Evolutionary conservation across 2,888 invertebrate genomes (phyloP).

Genomic region (Eustalomyia histrio): DNA sequence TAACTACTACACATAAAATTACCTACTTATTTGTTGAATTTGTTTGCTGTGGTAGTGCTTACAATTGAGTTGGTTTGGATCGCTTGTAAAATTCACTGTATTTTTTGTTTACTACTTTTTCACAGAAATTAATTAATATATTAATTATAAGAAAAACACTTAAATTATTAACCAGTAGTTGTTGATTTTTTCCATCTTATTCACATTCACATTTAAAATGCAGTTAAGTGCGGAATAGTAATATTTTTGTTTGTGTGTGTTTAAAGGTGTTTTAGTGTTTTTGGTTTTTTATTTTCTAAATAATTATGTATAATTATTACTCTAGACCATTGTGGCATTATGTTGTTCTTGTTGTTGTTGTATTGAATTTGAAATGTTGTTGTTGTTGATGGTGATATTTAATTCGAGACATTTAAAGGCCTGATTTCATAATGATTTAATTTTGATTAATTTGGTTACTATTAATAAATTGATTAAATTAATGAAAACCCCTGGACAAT

Average conservation of each 20-base stretch:
- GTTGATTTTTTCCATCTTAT: conserved; percentile 12
- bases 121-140: conserved; percentile 46
- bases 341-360: conserved; percentile 26
- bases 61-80: conserved; percentile 1
- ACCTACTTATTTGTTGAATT: conserved; percentile 24
- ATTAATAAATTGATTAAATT: conserved; percentile 53
- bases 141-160: conserved; percentile 43
- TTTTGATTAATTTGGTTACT: conserved; percentile 56
- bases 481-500: conserved; percentile 51
- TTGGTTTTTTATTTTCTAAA: conserved; percentile 6
- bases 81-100: not conserved
- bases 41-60: not conserved
- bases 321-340: conserved; percentile 22
- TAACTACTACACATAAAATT: conserved; percentile 22
- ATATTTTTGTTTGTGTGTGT: not conserved
- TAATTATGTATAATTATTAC: not conserved
- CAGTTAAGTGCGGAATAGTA: conserved; percentile 36
- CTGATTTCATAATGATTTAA: conserved; percentile 52
- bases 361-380: conserved; percentile 26
- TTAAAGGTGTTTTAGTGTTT: conserved; percentile 16
- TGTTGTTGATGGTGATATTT: conserved; percentile 18
- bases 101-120: conserved; percentile 8
- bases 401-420: conserved; percentile 35
- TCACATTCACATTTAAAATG: conserved; percentile 26
- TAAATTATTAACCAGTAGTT: conserved; percentile 38